Evolutionary conservation across 2,797 vertebrate species (phyloP).

Genomic region (Poecilia wingei): DNA sequence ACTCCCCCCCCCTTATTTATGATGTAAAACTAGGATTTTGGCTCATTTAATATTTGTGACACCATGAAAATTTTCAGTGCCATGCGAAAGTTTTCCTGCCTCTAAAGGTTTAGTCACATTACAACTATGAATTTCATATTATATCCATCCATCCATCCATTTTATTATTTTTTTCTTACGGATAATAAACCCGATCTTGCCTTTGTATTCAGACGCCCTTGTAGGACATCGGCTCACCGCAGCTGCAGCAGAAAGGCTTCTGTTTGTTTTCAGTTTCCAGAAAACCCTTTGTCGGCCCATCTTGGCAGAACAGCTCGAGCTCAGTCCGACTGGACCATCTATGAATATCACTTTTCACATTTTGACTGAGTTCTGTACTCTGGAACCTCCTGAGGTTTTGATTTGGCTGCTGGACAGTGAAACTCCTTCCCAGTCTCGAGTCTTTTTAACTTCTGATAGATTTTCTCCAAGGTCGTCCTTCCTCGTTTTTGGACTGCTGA

Average conservation of each 20-base stretch:
- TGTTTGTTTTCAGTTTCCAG: neutral
- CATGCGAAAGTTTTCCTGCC: neutral
- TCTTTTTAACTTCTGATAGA: too few species aligned
- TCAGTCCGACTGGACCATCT: neutral
- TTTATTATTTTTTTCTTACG: too few species aligned
- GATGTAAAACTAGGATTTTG: neutral
- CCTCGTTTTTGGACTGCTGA: neutral
- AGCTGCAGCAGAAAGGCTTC: neutral
- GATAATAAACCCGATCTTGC: too few species aligned
- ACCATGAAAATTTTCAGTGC: neutral
- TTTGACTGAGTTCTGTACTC: neutral
- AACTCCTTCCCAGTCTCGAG: neutral
- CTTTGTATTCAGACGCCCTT: neutral
- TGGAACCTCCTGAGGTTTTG: too few species aligned
- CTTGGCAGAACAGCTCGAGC: neutral
- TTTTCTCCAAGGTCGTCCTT: neutral
- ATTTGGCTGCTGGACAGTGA: neutral
- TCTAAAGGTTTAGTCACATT: too few species aligned
- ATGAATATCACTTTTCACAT: neutral
- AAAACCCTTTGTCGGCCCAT: neutral
- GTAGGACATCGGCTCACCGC: neutral
- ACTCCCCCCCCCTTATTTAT: neutral
- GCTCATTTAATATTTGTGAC: neutral
- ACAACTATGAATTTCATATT: too few species aligned
- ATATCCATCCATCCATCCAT: too few species aligned